phyloP scores from a whole-genome alignment of 2,797 vertebrate genomes.

The Megalops cyprinoides region DNA sequence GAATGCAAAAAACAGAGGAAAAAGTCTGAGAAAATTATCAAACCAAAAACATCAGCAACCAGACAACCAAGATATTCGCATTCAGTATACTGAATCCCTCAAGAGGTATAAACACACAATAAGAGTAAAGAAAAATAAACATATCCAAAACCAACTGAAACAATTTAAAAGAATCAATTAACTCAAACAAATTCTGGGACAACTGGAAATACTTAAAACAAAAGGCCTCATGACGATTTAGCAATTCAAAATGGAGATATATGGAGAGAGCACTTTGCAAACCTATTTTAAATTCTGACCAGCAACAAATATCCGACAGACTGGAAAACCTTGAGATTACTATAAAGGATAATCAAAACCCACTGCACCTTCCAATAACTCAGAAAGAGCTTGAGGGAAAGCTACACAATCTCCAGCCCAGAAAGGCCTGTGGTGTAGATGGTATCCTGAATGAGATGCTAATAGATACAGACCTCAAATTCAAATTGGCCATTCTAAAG shows the following conservation, averaged over 20 bases:
- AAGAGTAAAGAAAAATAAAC: slow-evolving; percentile 30
- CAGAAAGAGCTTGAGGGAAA: slow-evolving; percentile 4
- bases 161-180: slow-evolving; percentile 24
- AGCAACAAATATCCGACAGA: not conserved
- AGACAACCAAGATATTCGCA: not conserved
- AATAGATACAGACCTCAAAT: not conserved
- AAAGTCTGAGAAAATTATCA: not conserved
- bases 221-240: not conserved
- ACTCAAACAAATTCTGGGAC: slow-evolving; percentile 23
- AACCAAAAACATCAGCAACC: slow-evolving; percentile 9
- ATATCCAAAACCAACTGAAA: slow-evolving; percentile 17
- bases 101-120: slow-evolving; percentile 18
- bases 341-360: not conserved
- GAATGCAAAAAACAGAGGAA: slow-evolving; percentile 16
- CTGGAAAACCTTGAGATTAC: not conserved
- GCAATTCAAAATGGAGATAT: not conserved
- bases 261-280: slow-evolving; percentile 18
- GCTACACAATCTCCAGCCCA: slow-evolving; percentile 2
- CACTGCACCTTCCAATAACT: slow-evolving; percentile 19
- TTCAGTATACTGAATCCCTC: slow-evolving; percentile 13
- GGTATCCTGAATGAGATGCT: slow-evolving; percentile 17
- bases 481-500: not conserved
- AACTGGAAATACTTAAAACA: slow-evolving; percentile 23
- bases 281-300: not conserved
- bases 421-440: slow-evolving; percentile 19